Percentiles rank a stretch among this genome's conserved stretches.
Evolutionary conservation across 2,797 vertebrate species (phyloP).

Genomic region (Sciurus vulgaris): DNA sequence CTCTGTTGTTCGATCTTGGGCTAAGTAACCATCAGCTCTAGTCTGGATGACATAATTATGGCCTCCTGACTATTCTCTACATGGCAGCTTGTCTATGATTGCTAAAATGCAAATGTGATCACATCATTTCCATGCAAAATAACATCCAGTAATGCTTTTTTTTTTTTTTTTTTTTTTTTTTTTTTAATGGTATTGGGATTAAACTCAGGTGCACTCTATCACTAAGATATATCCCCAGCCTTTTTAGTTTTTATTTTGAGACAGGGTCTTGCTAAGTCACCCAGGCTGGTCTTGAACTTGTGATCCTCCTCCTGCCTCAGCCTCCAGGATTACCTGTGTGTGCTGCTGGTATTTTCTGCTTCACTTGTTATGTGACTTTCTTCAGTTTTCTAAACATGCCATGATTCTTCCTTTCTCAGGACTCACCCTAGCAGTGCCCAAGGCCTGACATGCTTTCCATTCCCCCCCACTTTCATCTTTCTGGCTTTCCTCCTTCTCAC

Average conservation of each 20-base stretch:
- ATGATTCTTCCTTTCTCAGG: neutral
- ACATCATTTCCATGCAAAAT: neutral
- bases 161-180: too few species aligned
- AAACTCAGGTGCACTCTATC: too few species aligned
- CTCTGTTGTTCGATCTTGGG: neutral
- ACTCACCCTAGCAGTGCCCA: neutral
- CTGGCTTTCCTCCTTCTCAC: neutral
- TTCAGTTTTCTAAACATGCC: neutral
- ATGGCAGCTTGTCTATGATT: neutral
- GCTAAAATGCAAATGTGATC: neutral
- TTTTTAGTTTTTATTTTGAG: too few species aligned
- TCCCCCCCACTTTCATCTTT: neutral
- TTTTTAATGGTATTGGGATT: too few species aligned
- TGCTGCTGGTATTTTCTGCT: neutral
- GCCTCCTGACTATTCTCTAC: neutral
- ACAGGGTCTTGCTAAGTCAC: too few species aligned
- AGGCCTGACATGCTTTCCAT: neutral
- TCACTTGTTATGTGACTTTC: neutral
- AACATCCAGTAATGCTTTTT: neutral
- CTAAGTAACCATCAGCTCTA: neutral
- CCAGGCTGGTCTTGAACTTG: too few species aligned
- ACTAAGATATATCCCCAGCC: too few species aligned
- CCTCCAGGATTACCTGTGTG: too few species aligned
- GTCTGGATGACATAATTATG: neutral
- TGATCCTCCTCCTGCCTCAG: too few species aligned